Evolutionary conservation across 2,888 invertebrate genomes (phyloP), one percentile per base, ranked within the genome.

Genomic region (Amorpha juglandis): DNA sequence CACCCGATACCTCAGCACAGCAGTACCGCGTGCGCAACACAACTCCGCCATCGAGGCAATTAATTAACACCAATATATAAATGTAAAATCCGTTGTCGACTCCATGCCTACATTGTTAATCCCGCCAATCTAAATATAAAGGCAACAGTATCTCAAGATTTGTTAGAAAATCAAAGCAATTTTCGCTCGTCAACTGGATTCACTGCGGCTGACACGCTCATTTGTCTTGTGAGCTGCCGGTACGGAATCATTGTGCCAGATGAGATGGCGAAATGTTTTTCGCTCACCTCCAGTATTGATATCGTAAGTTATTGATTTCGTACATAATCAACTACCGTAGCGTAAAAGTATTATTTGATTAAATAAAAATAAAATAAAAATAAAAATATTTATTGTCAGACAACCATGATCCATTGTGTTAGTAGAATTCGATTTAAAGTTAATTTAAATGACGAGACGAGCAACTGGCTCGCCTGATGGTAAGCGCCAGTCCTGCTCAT

Each of bases 151-250:
- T 71, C 76, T 77, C 69, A 72, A 75, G 77, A 81, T 80, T 84
- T 82, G 81, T 79, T 78, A 76, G 82, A 78, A 80, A 87, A 87
- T 86, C 86, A 81, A 83, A 86, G 83, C 84, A 81, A 86, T 86
- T 86, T 82, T 78, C 82, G 80, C 80, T 83, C 82, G 83, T 87
- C 86, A 86, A 75, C 74, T 74, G 74, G 74, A 74, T 74, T 71
- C 73, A 70, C 80, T 87, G 86, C 74, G 79, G 74, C 77, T 86
- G 86, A 87, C 87, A 81, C 80, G 73, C 78, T 81, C 81, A 86
- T 86, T 87, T 87, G 86, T 86, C 87, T 86, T 74, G 78, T 58
- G 64, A 62, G 62, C 67, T 50, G 21, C 33, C 64, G 70, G 79
- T 71, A 72, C 75, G 70, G 71, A 71, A 73, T 75, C 74, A 73